Evolutionary conservation across 2,113 vertebrate species (phyloP), one percentile per base, ranked within the genome.

Genomic region (Phoxinus phoxinus): DNA sequence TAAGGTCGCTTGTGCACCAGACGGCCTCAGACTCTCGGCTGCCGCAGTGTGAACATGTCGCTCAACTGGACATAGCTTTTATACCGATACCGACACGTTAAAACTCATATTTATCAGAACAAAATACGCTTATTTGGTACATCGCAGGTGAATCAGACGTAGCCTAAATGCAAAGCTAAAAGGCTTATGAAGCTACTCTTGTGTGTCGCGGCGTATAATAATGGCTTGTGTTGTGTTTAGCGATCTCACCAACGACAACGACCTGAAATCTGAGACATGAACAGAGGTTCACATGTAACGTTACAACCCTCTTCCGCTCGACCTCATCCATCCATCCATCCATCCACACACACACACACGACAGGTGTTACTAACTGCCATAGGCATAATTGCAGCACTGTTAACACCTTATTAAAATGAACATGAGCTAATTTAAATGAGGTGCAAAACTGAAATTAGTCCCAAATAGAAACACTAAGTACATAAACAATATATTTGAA

Each of bases 211-310:
- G 51, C 30, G 53, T 48, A 67, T 12, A 63, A 88, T 84, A 85
- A 86, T 85, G 78, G 65, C 48, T 89, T 83, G 83, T 91, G 56
- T 89, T 92, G 89, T 93, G 92, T 91, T 93, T 90, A 81, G 82
- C 81, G 59, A 48, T 25, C 78, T 79, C 83, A 89, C 86, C 88
- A 89, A 88, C 77, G 91, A 90, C 89, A 92, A 92, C 92, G 90
- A 92, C 91, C 93, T 76, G 73, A 82, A 91, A 82, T 1, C n/a
- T 12, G 75, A 85, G 61, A 71, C 44, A 46, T 41, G 19, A 78
- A 41, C 59, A 9, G 15, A 3, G 77, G 44, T 32, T 80, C 58
- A 78, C 19, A 32, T 25, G 32, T 41, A n/a, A n/a, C n/a, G n/a
- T n/a, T n/a, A 59, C 32, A 59, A 37, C 2, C 44, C 35, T 6